Conservation (phyloP, 2,888 invertebrate species). For the Anticlea derivata region DNA sequence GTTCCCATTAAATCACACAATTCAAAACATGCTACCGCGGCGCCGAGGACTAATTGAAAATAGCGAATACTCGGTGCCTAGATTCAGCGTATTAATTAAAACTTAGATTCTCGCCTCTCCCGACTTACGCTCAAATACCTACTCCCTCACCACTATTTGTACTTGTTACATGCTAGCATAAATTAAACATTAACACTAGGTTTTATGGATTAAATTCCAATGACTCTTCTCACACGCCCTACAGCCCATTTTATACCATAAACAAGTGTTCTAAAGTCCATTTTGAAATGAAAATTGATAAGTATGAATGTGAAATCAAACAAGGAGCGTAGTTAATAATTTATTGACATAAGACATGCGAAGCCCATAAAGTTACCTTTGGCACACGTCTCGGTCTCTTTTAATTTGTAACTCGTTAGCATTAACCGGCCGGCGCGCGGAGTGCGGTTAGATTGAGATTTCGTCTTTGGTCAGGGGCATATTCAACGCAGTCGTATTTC, state of each 20-base stretch:
- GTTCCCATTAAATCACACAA: slow-evolving; percentile 69
- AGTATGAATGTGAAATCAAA: slow-evolving; percentile 77
- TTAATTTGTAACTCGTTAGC: slow-evolving; percentile 82
- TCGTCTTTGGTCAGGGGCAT: slow-evolving; percentile 53
- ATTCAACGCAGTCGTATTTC: slow-evolving; percentile 52
- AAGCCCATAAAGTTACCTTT: slow-evolving; percentile 82
- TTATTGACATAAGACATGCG: slow-evolving; percentile 84
- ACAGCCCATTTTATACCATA: slow-evolving; percentile 64
- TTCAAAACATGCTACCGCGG: slow-evolving; percentile 78
- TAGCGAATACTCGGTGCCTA: slow-evolving; percentile 67
- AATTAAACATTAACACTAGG: slow-evolving; percentile 65
- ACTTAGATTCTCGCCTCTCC: slow-evolving; percentile 75
- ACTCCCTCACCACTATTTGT: slow-evolving; percentile 60
- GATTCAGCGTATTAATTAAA: slow-evolving; percentile 79
- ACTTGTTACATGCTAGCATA: slow-evolving; percentile 56
- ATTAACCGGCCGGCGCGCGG: slow-evolving; percentile 58
- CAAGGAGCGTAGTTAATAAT: slow-evolving; percentile 81
- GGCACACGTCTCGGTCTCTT: slow-evolving; percentile 80
- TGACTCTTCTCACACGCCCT: slow-evolving; percentile 40
- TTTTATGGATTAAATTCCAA: slow-evolving; percentile 69
- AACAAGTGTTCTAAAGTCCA: slow-evolving; percentile 60
- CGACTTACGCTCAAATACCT: slow-evolving; percentile 68
- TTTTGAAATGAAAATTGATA: slow-evolving; percentile 60
- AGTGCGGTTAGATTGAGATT: slow-evolving; percentile 70
- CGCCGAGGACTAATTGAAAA: slow-evolving; percentile 74